Conservation (phyloP, 2,797 vertebrate genomes). For the Channa striata region DNA sequence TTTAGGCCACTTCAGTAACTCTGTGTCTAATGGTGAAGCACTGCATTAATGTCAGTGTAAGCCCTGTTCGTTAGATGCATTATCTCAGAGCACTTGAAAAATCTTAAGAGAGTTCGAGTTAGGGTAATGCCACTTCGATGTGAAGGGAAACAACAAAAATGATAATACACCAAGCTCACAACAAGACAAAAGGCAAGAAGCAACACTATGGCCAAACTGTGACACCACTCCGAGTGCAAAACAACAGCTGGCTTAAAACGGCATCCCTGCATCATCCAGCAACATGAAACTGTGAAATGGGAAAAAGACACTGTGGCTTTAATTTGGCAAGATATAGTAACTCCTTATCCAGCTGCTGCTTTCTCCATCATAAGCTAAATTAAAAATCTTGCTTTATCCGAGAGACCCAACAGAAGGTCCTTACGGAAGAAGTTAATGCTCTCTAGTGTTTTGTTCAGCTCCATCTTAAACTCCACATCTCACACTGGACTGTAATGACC, state of each 20-base stretch:
- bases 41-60: constrained; percentile 35
- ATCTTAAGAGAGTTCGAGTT: constrained; percentile 51
- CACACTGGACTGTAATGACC: constrained; percentile 64
- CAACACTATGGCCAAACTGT: constrained; percentile 10
- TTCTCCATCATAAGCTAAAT: constrained; percentile 75
- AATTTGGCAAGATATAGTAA: constrained; percentile 65
- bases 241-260: constrained; percentile 24
- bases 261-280: constrained; percentile 25
- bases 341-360: constrained; percentile 50
- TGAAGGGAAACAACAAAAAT: constrained; percentile 42
- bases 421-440: constrained; percentile 72
- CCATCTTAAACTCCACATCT: constrained; percentile 73
- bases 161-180: constrained; percentile 40
- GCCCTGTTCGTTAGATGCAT: constrained; percentile 50
- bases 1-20: constrained; percentile 55
- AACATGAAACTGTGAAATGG: constrained; percentile 52
- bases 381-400: constrained; percentile 72
- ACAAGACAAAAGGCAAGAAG: constrained; percentile 39
- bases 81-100: constrained; percentile 52
- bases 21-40: constrained; percentile 27
- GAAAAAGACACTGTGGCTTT: constrained; percentile 59
- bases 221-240: constrained; percentile 31
- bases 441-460: constrained; percentile 74
- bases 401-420: constrained; percentile 64
- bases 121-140: constrained; percentile 37